Evolutionary conservation across 2,113 vertebrate species (phyloP), one percentile per base, ranked within the genome.

Genomic region (Ammodytes dubius): DNA sequence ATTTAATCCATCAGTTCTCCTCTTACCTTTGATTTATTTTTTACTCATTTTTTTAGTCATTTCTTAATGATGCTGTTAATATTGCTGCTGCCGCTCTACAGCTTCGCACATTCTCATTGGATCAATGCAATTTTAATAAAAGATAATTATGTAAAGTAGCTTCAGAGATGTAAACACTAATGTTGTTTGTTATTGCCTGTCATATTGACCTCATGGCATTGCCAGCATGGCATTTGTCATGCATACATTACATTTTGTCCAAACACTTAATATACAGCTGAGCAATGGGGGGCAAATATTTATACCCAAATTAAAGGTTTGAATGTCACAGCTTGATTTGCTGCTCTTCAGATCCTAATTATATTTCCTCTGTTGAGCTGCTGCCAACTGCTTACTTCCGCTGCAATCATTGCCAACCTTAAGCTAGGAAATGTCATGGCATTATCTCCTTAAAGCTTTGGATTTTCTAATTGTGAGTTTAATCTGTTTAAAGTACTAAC

Each of bases 361-460:
- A 13, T 17, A 58, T 65, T 70, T 74, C 37, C 40, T 45, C 2
- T 47, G 54, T 58, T 65, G 4, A 77, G 10, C 59, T 40, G 40
- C 60, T 79, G 70, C 67, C 81, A 58, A n/a, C 47, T 52, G 35
- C 79, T 80, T 77, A 77, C 65, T 59, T 47, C 63, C 17, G 15
- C n/a, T 58, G 54, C 50, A 54, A 35, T 54, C 35, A n/a, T 42
- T 45, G 35, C 7, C n/a, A 59, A 13, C 63, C 35, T 61, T 59
- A 40, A 54, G 59, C 35, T 59, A 45, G 15, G 9, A 63, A 58
- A 72, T 63, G 58, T 43, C 42, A 59, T 42, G 69, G 39, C 13
- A 43, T 10, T 19, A 15, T 58, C 0, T 77, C 27, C 27, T 27
- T 27, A 27, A 27, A 27, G 27, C 27, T 27, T 27, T 27, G 27